Base-by-base conservation (phyloP, 2,113 vertebrate species). In the Phrynosoma platyrhinos region DNA sequence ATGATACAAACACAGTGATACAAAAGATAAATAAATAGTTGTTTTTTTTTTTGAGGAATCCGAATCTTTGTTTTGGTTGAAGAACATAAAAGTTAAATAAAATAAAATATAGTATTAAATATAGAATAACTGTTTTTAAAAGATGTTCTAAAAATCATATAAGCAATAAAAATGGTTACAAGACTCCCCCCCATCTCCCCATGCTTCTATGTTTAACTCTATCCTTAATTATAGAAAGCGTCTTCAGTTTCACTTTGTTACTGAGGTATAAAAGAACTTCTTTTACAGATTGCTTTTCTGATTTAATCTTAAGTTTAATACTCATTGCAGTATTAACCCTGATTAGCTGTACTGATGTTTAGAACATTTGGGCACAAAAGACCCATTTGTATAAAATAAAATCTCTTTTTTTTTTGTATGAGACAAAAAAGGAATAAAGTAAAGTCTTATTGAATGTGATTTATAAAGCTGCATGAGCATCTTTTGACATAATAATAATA, bases 291-390 rank as follows among this genome's bases (percentile, higher is more conserved):
- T 96, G 94, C 94, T 95, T 96, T 95, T 88, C 91, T 93, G 87
- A 93, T 95, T 95, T 94, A 95, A 94, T 93, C 93, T 79, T 92
- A 93, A 88, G 93, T 95, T 95, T 94, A 95, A 94, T 93, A 93
- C 81, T 92, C 78, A 91, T 90, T 95, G 92, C 91, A 91, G 80
- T 89, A 91, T 93, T 93, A 93, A 94, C 86, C 84, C 89, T 95
- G 88, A 93, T 94, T 92, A 94, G 47, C 71, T 94, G 94, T 94
- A 94, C 92, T 94, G 94, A 95, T 92, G 83, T 92, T 92, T 95
- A 92, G 87, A 92, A 84, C 72, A 83, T 87, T 85, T 85, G 13
- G 71, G 71, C 32, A 36, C 40, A 90, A 86, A 84, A 23, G 78
- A 68, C 89, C 79, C 32, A 89, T 66, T 92, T 88, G 21, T 75